Conservation (phyloP, 2,797 vertebrate species). For the Luscinia luscinia region DNA sequence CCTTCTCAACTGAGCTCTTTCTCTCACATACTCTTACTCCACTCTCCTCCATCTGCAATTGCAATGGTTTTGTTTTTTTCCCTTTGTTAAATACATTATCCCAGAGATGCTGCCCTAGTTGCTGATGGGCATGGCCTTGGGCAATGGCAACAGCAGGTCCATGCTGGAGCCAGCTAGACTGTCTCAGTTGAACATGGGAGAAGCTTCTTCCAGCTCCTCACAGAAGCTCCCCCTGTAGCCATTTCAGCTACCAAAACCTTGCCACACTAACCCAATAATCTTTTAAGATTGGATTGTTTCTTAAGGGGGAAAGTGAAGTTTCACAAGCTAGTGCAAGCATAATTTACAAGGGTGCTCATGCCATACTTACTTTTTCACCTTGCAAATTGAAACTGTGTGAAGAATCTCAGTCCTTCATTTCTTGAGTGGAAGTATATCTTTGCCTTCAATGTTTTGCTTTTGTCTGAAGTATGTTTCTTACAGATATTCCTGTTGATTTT, state of each 20-base stretch:
- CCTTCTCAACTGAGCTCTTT: background rate
- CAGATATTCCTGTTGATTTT: background rate
- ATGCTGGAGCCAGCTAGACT: background rate
- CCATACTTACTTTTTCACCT: background rate
- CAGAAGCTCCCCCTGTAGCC: background rate
- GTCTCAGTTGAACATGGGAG: background rate
- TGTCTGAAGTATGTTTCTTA: background rate
- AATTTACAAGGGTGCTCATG: background rate
- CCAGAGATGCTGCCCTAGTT: background rate
- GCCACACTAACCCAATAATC: background rate
- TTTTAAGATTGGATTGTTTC: background rate
- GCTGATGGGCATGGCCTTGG: background rate
- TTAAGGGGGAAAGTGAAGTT: background rate
- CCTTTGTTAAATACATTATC: background rate
- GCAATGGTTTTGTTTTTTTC: fast-evolving
- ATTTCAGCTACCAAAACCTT: background rate
- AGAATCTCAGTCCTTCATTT: background rate
- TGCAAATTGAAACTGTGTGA: background rate
- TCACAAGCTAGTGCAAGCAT: background rate
- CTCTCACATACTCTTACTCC: background rate
- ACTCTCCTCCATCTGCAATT: background rate
- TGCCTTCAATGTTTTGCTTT: background rate
- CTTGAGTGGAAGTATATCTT: background rate
- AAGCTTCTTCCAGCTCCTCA: background rate
- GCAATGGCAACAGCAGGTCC: background rate